Evolutionary conservation across 2,113 vertebrate species (phyloP), one percentile per base, ranked within the genome.

Genomic region (Oxyruncus cristatus): DNA sequence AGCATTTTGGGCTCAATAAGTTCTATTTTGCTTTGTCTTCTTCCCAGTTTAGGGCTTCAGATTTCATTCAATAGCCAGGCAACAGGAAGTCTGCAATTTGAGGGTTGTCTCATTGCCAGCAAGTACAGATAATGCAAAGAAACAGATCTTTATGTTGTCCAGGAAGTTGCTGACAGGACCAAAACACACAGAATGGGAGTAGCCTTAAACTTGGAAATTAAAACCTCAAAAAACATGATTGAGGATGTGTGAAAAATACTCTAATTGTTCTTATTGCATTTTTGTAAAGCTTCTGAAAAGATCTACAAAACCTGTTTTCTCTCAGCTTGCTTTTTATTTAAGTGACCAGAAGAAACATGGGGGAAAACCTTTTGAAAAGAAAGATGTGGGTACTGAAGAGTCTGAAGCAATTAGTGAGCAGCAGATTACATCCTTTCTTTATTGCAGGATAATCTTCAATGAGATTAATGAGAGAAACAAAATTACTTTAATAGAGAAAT

Each of bases 391-490:
- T 7, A 77, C 14, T 61, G 58, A 90, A 82, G 61, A 49, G 58
- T 82, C 70, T 67, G 32, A 88, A 92, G 55, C 61, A 73, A 78
- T 93, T 90, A 96, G 79, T 93, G 85, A 89, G 55, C 52, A 55
- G 62, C 65, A 95, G 83, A 92, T 97, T 86, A 94, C 39, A 81
- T 88, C 52, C 75, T 74, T 85, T 59, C 73, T 83, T 85, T 79
- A 61, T 68, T 93, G 66, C 32, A 92, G 61, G 89, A 79, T 68
- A 89, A 88, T 68, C 82, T 85, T 71, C 65, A 81, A 66, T 95
- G 89, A 86, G 89, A 94, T 94, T 97, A 96, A 93, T 88, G 78
- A 93, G 22, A 94, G n/a, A 91, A 91, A 58, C 56, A 90, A 89
- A 94, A 73, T 7, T 9, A 73, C 39, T 78, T 91, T 88, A 88